Percentiles rank a stretch among this genome's conserved stretches.
Evolutionary conservation across 2,113 vertebrate species (phyloP).

Genomic region (Spermophilus dauricus): DNA sequence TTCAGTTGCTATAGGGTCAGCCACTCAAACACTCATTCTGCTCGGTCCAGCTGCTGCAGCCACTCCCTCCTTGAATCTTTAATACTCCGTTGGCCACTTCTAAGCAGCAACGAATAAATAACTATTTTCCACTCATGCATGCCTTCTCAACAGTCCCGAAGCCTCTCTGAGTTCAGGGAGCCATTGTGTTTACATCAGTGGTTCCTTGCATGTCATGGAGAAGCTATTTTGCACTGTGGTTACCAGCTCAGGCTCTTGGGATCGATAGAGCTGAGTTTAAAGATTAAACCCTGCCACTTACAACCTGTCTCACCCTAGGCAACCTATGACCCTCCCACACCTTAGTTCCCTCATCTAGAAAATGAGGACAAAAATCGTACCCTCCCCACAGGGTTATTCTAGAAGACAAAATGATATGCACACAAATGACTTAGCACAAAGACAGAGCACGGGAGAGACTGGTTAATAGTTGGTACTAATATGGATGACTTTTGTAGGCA

Average conservation of each 20-base stretch:
- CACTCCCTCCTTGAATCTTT: not conserved
- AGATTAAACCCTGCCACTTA: not conserved
- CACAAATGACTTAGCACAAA: not conserved
- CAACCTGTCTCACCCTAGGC: not conserved
- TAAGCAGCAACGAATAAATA: not conserved
- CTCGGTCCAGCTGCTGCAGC: not conserved
- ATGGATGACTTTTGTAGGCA: not conserved
- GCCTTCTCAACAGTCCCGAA: not conserved
- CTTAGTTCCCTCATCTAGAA: not conserved
- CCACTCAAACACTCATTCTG: not conserved
- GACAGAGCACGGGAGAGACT: not conserved
- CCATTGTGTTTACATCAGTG: not conserved
- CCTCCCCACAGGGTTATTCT: not conserved
- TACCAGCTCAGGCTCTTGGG: not conserved
- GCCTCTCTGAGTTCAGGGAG: not conserved
- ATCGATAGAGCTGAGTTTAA: not conserved
- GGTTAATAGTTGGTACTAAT: not conserved
- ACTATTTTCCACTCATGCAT: not conserved
- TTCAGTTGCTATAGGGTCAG: not conserved
- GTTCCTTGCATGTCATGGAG: not conserved
- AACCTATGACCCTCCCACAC: not conserved
- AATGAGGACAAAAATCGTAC: not conserved
- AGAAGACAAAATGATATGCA: not conserved
- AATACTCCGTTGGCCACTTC: not conserved
- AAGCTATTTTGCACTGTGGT: not conserved